Evolutionary conservation across 2,888 invertebrate genomes (phyloP), one percentile per base, ranked within the genome.

Genomic region (Ennomos erosarius): DNA sequence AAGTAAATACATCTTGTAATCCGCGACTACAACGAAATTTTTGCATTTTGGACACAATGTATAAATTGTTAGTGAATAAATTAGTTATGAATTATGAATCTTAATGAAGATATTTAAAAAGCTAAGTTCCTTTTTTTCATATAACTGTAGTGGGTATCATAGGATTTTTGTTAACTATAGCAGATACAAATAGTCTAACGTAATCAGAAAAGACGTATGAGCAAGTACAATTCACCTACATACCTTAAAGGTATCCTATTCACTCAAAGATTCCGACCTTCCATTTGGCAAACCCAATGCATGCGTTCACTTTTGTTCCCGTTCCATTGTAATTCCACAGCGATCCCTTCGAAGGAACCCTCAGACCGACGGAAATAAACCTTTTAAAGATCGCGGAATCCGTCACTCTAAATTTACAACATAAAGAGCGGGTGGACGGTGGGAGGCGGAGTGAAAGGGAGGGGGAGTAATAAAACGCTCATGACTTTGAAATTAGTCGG

Each of bases 401-500:
- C 55, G 64, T 65, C 66, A 70, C 62, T 67, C 64, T 67, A 47
- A 57, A 67, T 68, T 68, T 68, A 57, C 65, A 68, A 65, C 64
- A 67, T 59, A 70, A 67, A 62, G 67, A 44, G 52, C 37, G 54
- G 38, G 37, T 34, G 16, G 45, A 47, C 42, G 45, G 16, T 43
- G 10, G 54, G 2, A 16, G 34, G 43, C 16, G 45, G 9, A 33
- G 36, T 38, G 50, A 34, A 10, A n/a, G 49, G 13, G 26, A 26
- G 56, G 58, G 34, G 16, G 64, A n/a, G 68, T 68, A 69, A 70
- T 70, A 70, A 77, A 78, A 71, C 66, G 71, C 81, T 87, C 84
- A 85, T 87, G 88, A 87, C 85, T 86, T 87, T 82, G 80, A 87
- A 83, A 88, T 86, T 77, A 83, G 82, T 75, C 71, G 81, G 73